Evolutionary conservation across 2,888 invertebrate species (phyloP), one percentile per base, ranked within the genome.

Genomic region (Thyatira batis): DNA sequence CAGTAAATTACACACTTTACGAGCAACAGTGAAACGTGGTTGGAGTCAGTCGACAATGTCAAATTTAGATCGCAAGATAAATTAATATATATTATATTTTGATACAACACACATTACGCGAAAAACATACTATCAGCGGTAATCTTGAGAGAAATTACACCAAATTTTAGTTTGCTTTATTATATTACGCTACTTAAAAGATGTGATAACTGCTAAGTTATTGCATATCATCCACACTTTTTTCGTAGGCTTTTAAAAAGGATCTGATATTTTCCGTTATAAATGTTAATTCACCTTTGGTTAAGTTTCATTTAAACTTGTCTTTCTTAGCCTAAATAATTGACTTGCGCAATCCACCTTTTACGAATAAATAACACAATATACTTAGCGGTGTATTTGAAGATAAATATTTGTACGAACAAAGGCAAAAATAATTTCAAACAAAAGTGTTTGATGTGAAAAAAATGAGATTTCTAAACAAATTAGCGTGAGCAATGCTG

Each of bases 401-500:
- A n/a, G 4, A 30, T 2, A 30, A 30, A 5, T 1, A 1, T 27
- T 27, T 43, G 43, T 3, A n/a, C 1, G 4, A 45, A 11, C 11
- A 23, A 48, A 48, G 6, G 4, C 9, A 48, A 46, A 46, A 39
- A 17, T 39, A 39, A 39, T 39, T 0, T 28, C 2, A 20, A 28
- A 27, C 20, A 17, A 25, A 55, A 54, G 55, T 55, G 60, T 57
- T 45, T 3, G 13, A 46, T 28, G 48, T 59, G 63, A 71, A 71
- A 77, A 79, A 74, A 67, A 62, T 67, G 58, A 57, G 65, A 59
- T 67, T 71, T 80, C 80, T 78, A 77, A 80, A 74, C 76, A 75
- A 84, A 84, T 84, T 80, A 81, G 77, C 69, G 74, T 67, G 76
- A 80, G 75, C 76, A 73, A 80, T 80, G 60, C 71, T 30, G 69